These are phyloP conservation scores for Ellobius talpinus DNA, from an alignment of 2,113 vertebrate species.

Conservation along the genomic window DNA sequence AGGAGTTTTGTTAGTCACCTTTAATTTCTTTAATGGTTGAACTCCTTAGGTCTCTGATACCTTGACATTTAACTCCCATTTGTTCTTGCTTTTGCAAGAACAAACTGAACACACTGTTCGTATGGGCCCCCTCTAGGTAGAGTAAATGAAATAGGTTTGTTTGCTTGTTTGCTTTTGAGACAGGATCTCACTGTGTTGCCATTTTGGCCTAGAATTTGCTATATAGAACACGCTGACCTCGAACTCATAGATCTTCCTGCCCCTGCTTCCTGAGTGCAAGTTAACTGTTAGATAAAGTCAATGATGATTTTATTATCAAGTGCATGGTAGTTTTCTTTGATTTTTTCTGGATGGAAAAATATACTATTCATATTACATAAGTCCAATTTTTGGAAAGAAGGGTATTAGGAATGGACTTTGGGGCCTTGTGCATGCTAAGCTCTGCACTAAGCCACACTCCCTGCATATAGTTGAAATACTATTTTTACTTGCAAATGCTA, in stretches of 20 bases:
- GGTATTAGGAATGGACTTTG: background rate
- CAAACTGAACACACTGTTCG: constrained; percentile 72
- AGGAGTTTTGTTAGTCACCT: constrained; percentile 83
- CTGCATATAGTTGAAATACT: background rate
- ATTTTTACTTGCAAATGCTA: constrained; percentile 16
- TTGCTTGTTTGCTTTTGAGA: background rate
- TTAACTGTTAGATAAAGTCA: constrained; percentile 78
- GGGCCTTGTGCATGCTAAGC: background rate
- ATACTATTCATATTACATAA: background rate
- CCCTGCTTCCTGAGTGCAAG: background rate
- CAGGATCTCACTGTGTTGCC: background rate
- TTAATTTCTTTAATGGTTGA: constrained; percentile 81
- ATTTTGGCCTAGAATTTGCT: background rate
- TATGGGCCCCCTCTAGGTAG: constrained; percentile 47
- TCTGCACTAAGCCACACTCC: background rate
- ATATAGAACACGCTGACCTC: background rate
- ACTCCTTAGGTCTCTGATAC: constrained; percentile 82
- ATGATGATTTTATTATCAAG: background rate
- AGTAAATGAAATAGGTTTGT: constrained; percentile 54
- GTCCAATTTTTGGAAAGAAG: background rate
- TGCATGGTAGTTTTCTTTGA: background rate
- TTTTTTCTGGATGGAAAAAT: constrained; percentile 36
- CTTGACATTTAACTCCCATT: constrained; percentile 84
- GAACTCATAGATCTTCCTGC: background rate
- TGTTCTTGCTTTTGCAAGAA: constrained; percentile 78